phyloP scores from a whole-genome alignment of 1,140 invertebrate species.

The Ips typographus region DNA sequence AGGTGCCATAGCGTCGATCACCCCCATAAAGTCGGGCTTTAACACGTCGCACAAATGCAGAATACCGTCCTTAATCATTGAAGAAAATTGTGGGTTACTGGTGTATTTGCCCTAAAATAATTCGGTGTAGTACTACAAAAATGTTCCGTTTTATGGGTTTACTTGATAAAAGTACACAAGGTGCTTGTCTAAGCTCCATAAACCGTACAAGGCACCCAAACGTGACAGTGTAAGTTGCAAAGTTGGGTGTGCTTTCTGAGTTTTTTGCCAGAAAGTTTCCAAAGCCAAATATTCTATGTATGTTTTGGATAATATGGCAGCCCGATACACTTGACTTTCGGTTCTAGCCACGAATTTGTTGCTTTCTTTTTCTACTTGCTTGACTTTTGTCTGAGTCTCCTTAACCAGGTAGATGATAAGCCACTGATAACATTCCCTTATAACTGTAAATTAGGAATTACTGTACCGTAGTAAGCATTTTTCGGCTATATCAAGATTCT shows the following conservation, averaged over 20 bases:
- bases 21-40: slow-evolving; percentile 72
- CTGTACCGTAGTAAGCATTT: slow-evolving; percentile 2
- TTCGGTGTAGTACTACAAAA: neutral
- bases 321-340: slow-evolving; percentile 80
- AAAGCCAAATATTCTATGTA: slow-evolving; percentile 73
- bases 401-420: slow-evolving; percentile 73
- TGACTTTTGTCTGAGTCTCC: slow-evolving; percentile 57
- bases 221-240: slow-evolving; percentile 61
- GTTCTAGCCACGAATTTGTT: slow-evolving; percentile 74
- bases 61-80: slow-evolving; percentile 63
- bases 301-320: slow-evolving; percentile 70
- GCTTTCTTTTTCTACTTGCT: slow-evolving; percentile 40
- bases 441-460: slow-evolving; percentile 60
- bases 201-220: slow-evolving; percentile 71
- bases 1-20: slow-evolving; percentile 84
- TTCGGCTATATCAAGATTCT: slow-evolving; percentile 44
- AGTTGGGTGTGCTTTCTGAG: slow-evolving; percentile 49
- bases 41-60: slow-evolving; percentile 69
- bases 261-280: slow-evolving; percentile 60
- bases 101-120: slow-evolving; percentile 41
- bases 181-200: slow-evolving; percentile 73
- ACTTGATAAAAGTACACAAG: slow-evolving; percentile 55
- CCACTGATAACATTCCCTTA: slow-evolving; percentile 78
- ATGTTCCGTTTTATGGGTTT: neutral
- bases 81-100: slow-evolving; percentile 52